These are phyloP conservation scores for Monomorium pharaonis DNA, from an alignment of 1,140 invertebrate genomes.

Conservation along the genomic window DNA sequence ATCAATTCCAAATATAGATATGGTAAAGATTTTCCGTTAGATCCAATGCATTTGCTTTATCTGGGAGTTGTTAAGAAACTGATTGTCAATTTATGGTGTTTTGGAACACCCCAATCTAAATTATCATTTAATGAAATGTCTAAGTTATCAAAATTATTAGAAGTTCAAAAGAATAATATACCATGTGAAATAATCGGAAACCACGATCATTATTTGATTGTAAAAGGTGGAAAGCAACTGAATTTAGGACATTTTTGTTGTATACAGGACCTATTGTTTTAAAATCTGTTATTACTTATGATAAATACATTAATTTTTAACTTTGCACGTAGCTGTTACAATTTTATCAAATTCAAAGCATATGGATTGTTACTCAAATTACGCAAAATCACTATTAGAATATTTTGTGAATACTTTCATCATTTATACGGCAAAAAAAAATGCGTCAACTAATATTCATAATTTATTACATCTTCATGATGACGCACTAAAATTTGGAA, in stretches of 20 bases:
- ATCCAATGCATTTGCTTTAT: constrained; percentile 11
- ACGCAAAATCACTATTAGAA: not conserved
- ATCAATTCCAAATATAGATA: not conserved
- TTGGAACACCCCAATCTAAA: not conserved
- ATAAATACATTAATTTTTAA: constrained; percentile 9
- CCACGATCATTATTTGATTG: not conserved
- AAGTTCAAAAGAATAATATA: not conserved
- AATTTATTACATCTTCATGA: not conserved
- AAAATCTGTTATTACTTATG: too few species aligned
- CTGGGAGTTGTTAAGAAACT: not conserved
- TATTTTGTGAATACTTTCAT: too few species aligned
- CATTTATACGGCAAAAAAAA: not conserved
- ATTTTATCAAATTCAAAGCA: constrained; percentile 1
- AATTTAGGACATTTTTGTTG: not conserved
- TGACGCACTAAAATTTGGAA: not conserved
- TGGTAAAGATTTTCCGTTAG: not conserved
- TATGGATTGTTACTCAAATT: not conserved
- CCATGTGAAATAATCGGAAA: not conserved
- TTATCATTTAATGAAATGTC: not conserved
- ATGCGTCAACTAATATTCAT: not conserved
- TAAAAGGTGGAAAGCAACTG: not conserved
- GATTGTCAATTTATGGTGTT: not conserved
- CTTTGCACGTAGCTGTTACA: not conserved
- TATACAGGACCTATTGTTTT: not conserved
- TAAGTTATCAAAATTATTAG: not conserved